A percentile compares a stretch with the other conserved stretches of the same genome.
phyloP scores from a whole-genome alignment of 2,113 vertebrate genomes.

The Clarias magur region DNA sequence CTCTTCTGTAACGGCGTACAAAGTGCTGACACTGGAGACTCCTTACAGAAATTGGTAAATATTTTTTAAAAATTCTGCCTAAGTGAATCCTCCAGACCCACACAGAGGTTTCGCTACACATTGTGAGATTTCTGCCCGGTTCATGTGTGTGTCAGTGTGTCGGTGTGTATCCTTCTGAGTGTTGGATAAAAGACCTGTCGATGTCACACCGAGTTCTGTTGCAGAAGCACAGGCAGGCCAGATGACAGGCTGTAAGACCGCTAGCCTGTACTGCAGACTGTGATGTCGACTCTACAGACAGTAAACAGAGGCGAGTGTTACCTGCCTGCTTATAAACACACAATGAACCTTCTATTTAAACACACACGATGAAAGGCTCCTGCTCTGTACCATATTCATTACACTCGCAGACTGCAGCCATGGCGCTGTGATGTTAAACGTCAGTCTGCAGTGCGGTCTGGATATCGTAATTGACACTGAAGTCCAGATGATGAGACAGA shows the following conservation, averaged over 20 bases:
- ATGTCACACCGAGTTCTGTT: background rate
- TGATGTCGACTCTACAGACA: background rate
- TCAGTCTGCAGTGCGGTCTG: background rate
- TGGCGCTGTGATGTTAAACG: background rate
- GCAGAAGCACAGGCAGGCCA: background rate
- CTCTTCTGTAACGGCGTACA: background rate
- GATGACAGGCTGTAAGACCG: background rate
- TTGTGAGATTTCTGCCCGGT: background rate
- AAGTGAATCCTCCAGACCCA: background rate
- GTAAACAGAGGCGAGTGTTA: background rate
- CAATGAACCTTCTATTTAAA: background rate
- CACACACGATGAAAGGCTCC: constrained; percentile 8
- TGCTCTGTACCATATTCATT: background rate
- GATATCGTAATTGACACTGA: constrained; percentile 7
- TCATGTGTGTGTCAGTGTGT: background rate
- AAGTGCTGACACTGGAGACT: background rate
- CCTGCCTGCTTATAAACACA: constrained; percentile 14
- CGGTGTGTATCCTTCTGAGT: background rate
- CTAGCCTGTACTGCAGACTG: background rate
- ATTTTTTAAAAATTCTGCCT: background rate
- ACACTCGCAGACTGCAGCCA: background rate
- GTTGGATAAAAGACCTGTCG: background rate
- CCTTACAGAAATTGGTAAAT: background rate
- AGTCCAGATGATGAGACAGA: background rate
- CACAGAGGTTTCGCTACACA: background rate